Base-by-base conservation (phyloP, 1,140 invertebrate species). In the Brachionus paranguensis region DNA sequence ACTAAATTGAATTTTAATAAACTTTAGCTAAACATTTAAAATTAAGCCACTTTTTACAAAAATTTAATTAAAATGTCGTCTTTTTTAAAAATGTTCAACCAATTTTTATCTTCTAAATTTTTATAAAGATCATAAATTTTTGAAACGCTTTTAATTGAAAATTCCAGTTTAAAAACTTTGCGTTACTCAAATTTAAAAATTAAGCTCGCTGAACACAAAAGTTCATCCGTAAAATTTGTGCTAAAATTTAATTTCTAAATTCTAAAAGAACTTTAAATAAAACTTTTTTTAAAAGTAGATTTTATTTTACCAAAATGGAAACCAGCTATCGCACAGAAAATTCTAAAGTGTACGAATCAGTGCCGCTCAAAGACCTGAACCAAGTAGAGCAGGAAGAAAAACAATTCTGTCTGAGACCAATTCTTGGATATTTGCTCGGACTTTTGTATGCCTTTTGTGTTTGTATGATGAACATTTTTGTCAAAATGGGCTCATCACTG, bases 391-490 rank as follows among this genome's bases (percentile, higher is more conserved):
- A 72, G n/a, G 11, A 2, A n/a, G 24, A 24, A 33, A 68, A 68
- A 68, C 29, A 72, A 17, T 72, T 17, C 7, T 72, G 68, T 41
- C 27, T 72, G 29, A 37, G 68, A 41, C 68, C 68, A 72, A 43
- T 72, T 41, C n/a, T 72, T 20, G 76, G 76, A 47, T 53, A 53
- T 55, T 24, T 78, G 14, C 76, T 78, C 8, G 76, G 76, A n/a
- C 12, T 78, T 4, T 50, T 78, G 3, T 78, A 78, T 17, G 76
- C 47, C 11, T n/a, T 78, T 3, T 53, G 41, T 7, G 47, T 78
- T 12, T 78, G 76, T 17, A 14, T 78, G 45, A 60, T 53, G 47
- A 78, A 78, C 17, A 60, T 78, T n/a, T 53, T 78, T 53, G 76
- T 60, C 41, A 78, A 78, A 78, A 78, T 78, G 76, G 76, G 41